These are phyloP conservation scores for Grammomys dolichurus DNA, from an alignment of 2,113 vertebrate species.

Conservation along the genomic window DNA sequence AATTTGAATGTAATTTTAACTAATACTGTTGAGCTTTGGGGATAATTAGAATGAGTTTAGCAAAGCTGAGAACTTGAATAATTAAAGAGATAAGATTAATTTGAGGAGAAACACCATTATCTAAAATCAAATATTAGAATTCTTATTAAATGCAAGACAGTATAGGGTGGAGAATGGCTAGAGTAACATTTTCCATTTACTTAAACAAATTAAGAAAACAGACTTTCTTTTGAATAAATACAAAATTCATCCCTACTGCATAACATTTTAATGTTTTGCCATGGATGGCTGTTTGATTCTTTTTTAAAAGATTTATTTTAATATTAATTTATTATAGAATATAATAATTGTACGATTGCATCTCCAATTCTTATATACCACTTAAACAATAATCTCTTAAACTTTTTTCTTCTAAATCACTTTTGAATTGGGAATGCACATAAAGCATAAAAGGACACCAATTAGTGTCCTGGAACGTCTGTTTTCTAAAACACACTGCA, in stretches of 20 bases:
- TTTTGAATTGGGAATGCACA: conserved; percentile 58
- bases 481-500: neutral
- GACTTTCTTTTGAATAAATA: conserved; percentile 82
- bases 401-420: conserved; percentile 4
- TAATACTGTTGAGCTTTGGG: conserved; percentile 85
- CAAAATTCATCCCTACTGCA: conserved; percentile 79
- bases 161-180: conserved; percentile 35
- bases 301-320: neutral
- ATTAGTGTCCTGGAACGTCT: neutral
- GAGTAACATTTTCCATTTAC: conserved; percentile 76
- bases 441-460: neutral
- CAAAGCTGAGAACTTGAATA: conserved; percentile 86
- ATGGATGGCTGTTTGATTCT: conserved; percentile 42
- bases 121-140: conserved; percentile 88
- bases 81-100: conserved; percentile 88
- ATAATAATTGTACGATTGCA: conserved; percentile 79
- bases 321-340: conserved; percentile 66
- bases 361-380: neutral
- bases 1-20: conserved; percentile 87
- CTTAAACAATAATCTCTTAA: neutral
- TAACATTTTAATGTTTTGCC: conserved; percentile 79
- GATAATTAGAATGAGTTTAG: conserved; percentile 87
- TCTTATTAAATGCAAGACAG: conserved; percentile 69
- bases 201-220: conserved; percentile 79
- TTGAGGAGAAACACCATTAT: conserved; percentile 86